These are phyloP conservation scores for Lagopus muta DNA, from an alignment of 2,113 vertebrate species.

Conservation along the genomic window DNA sequence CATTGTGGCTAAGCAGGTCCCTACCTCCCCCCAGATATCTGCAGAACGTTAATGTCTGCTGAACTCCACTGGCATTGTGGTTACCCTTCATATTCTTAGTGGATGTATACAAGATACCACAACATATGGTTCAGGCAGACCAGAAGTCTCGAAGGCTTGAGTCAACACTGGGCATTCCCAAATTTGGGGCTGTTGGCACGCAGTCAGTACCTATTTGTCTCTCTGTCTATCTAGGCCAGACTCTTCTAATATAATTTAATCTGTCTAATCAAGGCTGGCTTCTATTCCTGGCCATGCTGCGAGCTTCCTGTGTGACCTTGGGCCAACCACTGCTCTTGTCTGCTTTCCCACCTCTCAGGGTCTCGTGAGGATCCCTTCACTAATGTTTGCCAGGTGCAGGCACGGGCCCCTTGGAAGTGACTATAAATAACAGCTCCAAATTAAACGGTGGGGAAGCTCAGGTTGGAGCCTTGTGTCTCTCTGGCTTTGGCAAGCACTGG, in stretches of 20 bases:
- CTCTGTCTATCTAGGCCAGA: constrained; percentile 9
- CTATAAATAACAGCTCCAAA: constrained; percentile 61
- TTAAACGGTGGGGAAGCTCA: constrained; percentile 33
- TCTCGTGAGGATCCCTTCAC: constrained; percentile 26
- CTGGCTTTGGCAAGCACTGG: background rate
- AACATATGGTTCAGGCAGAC: background rate
- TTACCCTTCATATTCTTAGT: background rate
- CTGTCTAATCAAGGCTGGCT: constrained; percentile 39
- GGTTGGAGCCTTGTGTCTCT: background rate
- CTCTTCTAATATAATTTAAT: constrained; percentile 34
- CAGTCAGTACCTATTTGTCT: constrained; percentile 34
- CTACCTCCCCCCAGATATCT: background rate
- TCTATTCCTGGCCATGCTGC: constrained; percentile 27
- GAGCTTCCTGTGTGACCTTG: constrained; percentile 53
- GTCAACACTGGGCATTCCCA: background rate
- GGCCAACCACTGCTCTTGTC: constrained; percentile 1
- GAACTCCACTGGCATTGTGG: background rate
- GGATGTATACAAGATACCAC: background rate
- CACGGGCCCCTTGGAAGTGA: constrained; percentile 35
- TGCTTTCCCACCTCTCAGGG: background rate
- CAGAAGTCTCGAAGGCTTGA: background rate
- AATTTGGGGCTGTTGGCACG: constrained; percentile 12
- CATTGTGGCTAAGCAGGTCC: background rate
- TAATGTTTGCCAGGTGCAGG: constrained; percentile 45
- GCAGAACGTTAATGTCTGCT: background rate